Evolutionary conservation across 2,113 vertebrate species (phyloP).

Genomic region (Leuciscus idus): DNA sequence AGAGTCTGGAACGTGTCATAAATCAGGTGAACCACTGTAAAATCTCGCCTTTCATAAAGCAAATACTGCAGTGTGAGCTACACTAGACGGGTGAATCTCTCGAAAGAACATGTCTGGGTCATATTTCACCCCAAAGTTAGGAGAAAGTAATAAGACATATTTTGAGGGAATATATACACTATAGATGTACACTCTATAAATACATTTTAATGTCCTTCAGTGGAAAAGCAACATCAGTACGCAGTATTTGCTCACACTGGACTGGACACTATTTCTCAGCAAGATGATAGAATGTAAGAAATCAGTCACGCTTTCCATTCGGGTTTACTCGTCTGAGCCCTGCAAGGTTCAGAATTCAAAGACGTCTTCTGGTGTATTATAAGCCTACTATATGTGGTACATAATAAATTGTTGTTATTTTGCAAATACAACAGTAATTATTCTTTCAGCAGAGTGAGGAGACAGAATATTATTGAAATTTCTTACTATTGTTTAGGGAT

Average conservation of each 20-base stretch:
- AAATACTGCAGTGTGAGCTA: neutral
- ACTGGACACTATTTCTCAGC: constrained; percentile 14
- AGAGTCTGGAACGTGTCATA: neutral
- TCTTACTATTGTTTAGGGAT: neutral
- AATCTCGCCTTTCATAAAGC: constrained; percentile 5
- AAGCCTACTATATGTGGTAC: no score
- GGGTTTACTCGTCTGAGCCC: neutral
- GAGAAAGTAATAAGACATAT: neutral
- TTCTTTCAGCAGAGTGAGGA: neutral
- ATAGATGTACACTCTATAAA: no score
- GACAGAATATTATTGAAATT: neutral
- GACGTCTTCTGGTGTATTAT: neutral
- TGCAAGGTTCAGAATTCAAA: neutral
- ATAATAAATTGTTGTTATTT: neutral
- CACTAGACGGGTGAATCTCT: neutral
- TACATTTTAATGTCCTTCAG: no score
- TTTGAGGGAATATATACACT: neutral
- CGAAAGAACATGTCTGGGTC: neutral
- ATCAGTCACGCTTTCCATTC: neutral
- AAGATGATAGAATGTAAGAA: constrained; percentile 33
- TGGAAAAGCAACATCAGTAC: neutral
- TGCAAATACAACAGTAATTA: neutral
- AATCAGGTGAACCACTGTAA: neutral
- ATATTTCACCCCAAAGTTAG: neutral
- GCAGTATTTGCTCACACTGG: neutral